Evolutionary conservation across 1,140 invertebrate species (phyloP), one percentile per base, ranked within the genome.

Genomic region (Apis laboriosa): DNA sequence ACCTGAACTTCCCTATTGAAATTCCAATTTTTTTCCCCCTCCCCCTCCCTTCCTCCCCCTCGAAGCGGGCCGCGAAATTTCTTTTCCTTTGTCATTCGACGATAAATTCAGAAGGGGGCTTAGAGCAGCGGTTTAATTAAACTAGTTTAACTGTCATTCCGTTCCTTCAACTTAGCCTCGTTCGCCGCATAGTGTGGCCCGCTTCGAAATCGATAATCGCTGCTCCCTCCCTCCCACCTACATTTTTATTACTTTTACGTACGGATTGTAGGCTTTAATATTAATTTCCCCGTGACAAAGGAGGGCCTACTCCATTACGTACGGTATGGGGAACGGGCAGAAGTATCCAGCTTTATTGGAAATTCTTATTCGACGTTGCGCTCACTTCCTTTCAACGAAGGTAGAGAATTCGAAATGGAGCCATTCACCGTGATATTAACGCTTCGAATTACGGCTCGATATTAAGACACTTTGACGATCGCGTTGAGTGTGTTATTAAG

Each of bases 41-140:
- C 76, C 8, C 13, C 15, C 3, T 72, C 76, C 8, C 13, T 9
- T 21, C 13, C 73, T 53, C 34, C 72, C 28, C 61, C 15, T 28
- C 12, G 11, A 56, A 19, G 21, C 28, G 56, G 34, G 21, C 51
- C 58, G 19, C 34, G 28, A 51, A 88, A 85, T 86, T 88, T 67
- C 84, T 83, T 86, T 86, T 43, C 67, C 72, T 89, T 89, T 89
- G 86, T 89, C 78, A 60, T 70, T 66, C 74, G 68, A 70, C 90
- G 63, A 91, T 92, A 92, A 91, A 92, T 92, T 88, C 88, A 86
- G 56, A 70, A 77, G 78, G 80, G 34, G 82, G 84, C 88, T 91
- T 89, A 87, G 78, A 76, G 81, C 81, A 71, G 86, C 85, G 89
- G 89, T 91, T 92, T 92, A 91, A 92, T 92, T 91, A 91, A 92